A percentile compares a stretch with the other conserved stretches of the same genome.
Evolutionary conservation across 2,888 invertebrate species (phyloP).

Genomic region (Drosophila eohydei): DNA sequence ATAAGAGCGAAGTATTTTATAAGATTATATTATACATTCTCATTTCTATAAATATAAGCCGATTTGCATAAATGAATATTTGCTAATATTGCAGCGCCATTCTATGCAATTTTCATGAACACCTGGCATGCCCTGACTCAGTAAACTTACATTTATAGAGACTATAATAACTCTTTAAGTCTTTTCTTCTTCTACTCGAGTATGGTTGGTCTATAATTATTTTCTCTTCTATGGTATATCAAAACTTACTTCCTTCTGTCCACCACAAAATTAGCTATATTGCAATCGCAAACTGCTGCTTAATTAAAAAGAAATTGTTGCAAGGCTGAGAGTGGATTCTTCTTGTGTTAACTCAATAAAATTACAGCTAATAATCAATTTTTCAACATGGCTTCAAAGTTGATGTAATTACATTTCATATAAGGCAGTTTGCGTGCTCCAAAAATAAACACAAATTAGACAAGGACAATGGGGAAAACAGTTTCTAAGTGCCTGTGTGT

Average conservation of each 20-base stretch:
- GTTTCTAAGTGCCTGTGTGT: neutral
- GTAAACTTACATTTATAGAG: no score
- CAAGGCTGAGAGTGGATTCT: neutral
- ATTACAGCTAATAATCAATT: constrained; percentile 17
- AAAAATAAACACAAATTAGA: constrained; percentile 40
- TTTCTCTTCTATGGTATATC: no score
- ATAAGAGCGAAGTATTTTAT: no score
- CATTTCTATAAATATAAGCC: no score
- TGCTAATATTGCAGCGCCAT: no score
- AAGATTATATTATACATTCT: no score
- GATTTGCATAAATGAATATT: no score
- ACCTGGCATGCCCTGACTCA: no score
- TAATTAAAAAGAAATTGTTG: constrained; percentile 1
- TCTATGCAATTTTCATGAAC: no score
- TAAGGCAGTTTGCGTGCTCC: constrained; percentile 36
- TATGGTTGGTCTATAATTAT: no score
- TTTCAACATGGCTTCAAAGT: constrained; percentile 7
- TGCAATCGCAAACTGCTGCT: neutral
- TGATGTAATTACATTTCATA: constrained; percentile 23
- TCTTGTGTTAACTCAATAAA: constrained; percentile 16
- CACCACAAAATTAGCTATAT: neutral
- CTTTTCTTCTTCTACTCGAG: no score
- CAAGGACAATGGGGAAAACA: constrained; percentile 26
- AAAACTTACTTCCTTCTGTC: neutral
- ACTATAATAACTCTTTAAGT: no score